These are phyloP conservation scores for Brachyptera putata DNA, from an alignment of 2,888 invertebrate species.

Conservation along the genomic window DNA sequence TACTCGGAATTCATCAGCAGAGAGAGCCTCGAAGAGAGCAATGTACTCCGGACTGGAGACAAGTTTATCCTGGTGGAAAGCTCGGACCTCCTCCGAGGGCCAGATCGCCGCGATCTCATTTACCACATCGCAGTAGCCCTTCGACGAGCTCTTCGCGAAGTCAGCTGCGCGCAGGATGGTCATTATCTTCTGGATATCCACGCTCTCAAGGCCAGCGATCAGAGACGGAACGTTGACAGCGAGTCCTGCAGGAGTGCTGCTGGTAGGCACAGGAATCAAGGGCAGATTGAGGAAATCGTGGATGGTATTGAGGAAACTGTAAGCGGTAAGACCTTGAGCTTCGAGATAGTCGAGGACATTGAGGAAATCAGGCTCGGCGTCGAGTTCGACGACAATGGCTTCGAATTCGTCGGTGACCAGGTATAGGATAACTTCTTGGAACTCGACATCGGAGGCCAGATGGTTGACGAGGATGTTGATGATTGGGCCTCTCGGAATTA, in stretches of 20 bases:
- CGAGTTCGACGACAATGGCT: background rate
- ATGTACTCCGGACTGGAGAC: background rate
- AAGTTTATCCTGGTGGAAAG: constrained; percentile 5
- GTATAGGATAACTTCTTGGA: background rate
- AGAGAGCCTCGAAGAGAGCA: background rate
- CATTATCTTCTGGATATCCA: too few relatives aligned
- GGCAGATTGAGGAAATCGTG: constrained; percentile 5
- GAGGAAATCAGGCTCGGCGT: constrained; percentile 8
- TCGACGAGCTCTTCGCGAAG: background rate
- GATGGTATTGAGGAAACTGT: constrained; percentile 5
- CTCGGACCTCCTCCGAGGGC: constrained; percentile 1
- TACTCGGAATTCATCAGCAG: background rate
- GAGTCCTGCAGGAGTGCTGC: too few relatives aligned
- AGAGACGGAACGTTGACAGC: background rate
- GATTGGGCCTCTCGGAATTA: background rate
- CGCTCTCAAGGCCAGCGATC: background rate
- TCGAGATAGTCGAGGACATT: constrained; percentile 12
- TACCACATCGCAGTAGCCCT: too few relatives aligned
- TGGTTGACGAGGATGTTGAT: constrained; percentile 5
- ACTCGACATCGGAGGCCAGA: background rate
- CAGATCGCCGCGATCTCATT: background rate
- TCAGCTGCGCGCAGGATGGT: background rate
- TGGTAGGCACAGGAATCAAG: background rate
- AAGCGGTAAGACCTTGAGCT: background rate
- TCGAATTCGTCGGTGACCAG: constrained; percentile 9